phyloP scores from a whole-genome alignment of 2,888 invertebrate species.

The Desoria tigrina region DNA sequence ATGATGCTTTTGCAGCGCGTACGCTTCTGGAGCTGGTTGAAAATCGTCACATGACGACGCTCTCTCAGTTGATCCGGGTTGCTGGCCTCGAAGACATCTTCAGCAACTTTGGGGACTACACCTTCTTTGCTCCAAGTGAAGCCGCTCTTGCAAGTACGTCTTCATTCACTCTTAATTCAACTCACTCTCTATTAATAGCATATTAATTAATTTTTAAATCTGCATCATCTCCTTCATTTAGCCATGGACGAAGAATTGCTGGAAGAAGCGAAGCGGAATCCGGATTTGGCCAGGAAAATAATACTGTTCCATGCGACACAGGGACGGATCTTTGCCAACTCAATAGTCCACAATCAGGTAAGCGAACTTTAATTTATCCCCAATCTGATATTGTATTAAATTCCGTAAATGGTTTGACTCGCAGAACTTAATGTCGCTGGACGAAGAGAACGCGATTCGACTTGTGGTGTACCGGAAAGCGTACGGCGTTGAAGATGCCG shows the following conservation, averaged over 20 bases:
- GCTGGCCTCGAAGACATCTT: conserved; percentile 59
- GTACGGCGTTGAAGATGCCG: conserved; percentile 59
- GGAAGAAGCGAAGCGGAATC: conserved; percentile 54
- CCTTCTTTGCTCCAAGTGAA: conserved; percentile 61
- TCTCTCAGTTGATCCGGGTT: conserved; percentile 57
- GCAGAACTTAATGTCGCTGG: conserved; percentile 57
- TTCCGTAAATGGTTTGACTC: no score
- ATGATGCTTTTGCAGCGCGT: not conserved
- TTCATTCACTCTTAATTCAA: conserved; percentile 48
- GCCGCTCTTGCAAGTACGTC: no score
- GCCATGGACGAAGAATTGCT: conserved; percentile 56
- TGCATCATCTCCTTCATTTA: conserved; percentile 28
- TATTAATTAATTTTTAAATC: no score
- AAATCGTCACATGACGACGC: conserved; percentile 57
- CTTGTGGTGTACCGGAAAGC: conserved; percentile 59
- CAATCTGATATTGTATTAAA: no score
- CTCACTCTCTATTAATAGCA: not conserved
- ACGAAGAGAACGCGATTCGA: conserved; percentile 58
- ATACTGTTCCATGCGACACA: conserved; percentile 59
- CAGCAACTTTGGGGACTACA: conserved; percentile 57
- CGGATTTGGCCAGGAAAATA: conserved; percentile 56
- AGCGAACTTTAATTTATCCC: not conserved
- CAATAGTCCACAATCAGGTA: conserved; percentile 58
- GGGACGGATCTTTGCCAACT: conserved; percentile 57
- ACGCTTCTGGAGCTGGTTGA: conserved; percentile 58